Percentiles rank a stretch among this genome's conserved stretches.
Conservation (phyloP, 2,797 vertebrate species). For the Cirrhinus molitorella region DNA sequence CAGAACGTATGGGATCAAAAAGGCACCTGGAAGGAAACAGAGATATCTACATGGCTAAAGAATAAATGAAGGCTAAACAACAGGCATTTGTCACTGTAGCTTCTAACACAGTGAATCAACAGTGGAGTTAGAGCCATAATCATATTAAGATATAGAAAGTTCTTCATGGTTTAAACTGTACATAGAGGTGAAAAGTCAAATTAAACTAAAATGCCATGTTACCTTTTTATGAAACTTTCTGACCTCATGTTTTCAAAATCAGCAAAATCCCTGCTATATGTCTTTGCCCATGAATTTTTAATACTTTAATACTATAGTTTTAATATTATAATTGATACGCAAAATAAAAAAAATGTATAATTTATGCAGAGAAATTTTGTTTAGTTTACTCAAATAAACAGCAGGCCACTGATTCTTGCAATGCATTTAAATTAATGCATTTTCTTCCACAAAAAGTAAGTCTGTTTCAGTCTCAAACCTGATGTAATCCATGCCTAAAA, state of each 20-base stretch:
- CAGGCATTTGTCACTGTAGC: not conserved
- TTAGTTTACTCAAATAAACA: not conserved
- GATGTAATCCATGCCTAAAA: not conserved
- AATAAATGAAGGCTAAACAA: not conserved
- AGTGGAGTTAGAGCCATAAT: not conserved
- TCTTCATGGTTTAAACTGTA: not conserved
- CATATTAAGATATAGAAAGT: not conserved
- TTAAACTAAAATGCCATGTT: not conserved
- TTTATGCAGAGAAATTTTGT: not conserved
- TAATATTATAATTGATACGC: not conserved
- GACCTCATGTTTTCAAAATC: not conserved
- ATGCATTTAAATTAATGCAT: not conserved
- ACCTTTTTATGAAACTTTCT: not conserved
- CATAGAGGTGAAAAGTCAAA: not conserved
- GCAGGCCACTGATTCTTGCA: not conserved
- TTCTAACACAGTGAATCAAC: not conserved
- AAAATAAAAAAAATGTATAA: not conserved
- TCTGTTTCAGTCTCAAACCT: not conserved
- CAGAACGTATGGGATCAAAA: conserved; percentile 95
- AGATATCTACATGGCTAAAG: not conserved
- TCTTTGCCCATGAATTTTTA: not conserved
- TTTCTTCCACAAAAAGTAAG: not conserved
- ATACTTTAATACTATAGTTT: not conserved
- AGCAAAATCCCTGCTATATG: not conserved
- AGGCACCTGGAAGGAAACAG: conserved; percentile 85